These are phyloP conservation scores for Acanthurus leucopareius DNA, from an alignment of 2,797 vertebrate species.

Conservation along the genomic window DNA sequence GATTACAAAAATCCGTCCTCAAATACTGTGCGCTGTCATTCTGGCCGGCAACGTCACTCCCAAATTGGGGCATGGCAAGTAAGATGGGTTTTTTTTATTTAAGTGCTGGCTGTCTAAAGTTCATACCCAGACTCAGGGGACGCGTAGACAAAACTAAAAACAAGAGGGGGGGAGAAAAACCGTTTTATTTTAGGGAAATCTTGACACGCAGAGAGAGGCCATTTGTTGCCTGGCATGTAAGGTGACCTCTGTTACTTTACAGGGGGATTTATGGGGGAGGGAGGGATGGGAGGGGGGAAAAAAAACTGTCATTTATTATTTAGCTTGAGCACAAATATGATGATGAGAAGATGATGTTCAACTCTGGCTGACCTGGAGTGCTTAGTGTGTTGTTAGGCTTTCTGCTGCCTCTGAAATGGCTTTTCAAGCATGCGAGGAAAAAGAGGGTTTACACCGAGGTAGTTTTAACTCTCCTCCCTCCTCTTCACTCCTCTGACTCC, in stretches of 20 bases:
- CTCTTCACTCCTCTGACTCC: conserved; percentile 24
- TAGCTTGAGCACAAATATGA: conserved; percentile 90
- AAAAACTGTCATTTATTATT: conserved; percentile 88
- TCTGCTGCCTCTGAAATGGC: conserved; percentile 84
- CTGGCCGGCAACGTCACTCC: conserved; percentile 59
- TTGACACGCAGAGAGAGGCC: conserved; percentile 68
- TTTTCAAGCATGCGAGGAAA: conserved; percentile 80
- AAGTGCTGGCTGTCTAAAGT: conserved; percentile 65
- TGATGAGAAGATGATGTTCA: conserved; percentile 92
- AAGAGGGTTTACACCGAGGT: conserved; percentile 65
- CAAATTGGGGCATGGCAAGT: conserved; percentile 64
- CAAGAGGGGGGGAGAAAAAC: background rate
- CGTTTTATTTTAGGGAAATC: conserved; percentile 79
- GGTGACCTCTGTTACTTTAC: conserved; percentile 84
- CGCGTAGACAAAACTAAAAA: conserved; percentile 53
- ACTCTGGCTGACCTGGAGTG: conserved; percentile 88
- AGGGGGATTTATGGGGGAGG: conserved; percentile 64
- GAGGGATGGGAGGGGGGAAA: conserved; percentile 27
- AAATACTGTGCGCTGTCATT: conserved; percentile 69
- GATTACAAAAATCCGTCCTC: conserved; percentile 77
- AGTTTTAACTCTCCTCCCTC: conserved; percentile 60
- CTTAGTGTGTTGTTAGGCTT: conserved; percentile 87
- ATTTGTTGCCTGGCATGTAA: conserved; percentile 79
- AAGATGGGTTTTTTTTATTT: conserved; percentile 56
- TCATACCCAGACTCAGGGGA: conserved; percentile 55